Conservation (phyloP, 2,797 vertebrate species). For the Enteromius argenteus region DNA sequence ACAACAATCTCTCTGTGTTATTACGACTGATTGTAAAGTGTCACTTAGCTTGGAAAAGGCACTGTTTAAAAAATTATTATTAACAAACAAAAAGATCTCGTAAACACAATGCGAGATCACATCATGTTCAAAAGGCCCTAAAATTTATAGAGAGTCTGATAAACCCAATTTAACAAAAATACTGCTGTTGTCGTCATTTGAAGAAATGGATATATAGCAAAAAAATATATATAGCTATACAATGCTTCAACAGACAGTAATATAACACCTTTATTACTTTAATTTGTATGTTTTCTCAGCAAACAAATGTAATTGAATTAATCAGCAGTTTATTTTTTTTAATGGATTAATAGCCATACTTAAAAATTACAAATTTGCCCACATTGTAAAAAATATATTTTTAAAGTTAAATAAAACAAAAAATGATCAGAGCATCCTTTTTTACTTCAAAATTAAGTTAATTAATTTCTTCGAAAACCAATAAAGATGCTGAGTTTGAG, state of each 20-base stretch:
- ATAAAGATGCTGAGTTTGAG: not conserved
- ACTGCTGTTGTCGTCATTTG: not conserved
- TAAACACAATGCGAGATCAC: not conserved
- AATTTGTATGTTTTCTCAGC: not conserved
- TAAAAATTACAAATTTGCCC: not conserved
- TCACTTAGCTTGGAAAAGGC: not conserved
- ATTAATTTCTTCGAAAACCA: not conserved
- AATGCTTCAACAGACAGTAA: not conserved
- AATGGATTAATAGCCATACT: not conserved
- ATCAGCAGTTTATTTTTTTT: not conserved
- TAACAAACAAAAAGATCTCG: not conserved
- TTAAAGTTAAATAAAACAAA: not conserved
- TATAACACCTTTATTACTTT: not conserved
- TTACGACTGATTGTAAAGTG: not conserved
- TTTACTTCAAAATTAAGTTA: too few species aligned
- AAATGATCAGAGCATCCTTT: not conserved
- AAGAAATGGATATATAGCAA: not conserved
- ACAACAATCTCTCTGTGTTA: not conserved
- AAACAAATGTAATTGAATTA: not conserved
- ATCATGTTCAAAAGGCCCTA: not conserved
- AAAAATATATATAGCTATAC: not conserved
- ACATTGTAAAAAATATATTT: too few species aligned
- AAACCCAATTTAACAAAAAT: not conserved
- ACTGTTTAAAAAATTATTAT: not conserved
- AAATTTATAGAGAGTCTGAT: not conserved